Evolutionary conservation across 37 sponge, comb jelly and placozoan genomes (phyloP).

Genomic region (Hormiphora californensis): DNA sequence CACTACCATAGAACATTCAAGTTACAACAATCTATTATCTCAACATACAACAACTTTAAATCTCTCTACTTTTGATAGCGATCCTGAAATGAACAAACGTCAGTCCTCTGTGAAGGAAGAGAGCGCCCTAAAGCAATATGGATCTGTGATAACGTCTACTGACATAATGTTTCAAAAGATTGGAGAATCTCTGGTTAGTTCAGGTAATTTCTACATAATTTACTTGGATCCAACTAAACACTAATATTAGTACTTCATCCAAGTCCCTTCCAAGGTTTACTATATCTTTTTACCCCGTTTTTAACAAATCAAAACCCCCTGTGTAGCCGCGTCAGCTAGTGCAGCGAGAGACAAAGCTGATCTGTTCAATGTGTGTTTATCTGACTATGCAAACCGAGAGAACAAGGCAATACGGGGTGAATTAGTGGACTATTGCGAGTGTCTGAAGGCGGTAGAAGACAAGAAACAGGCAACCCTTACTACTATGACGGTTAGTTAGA

Average conservation of each 20-base stretch:
- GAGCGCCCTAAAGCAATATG: neutral
- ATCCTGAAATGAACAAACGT: neutral
- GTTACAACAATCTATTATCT: no score
- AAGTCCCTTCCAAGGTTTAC: neutral
- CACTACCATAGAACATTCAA: no score
- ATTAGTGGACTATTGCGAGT: conserved; percentile 44
- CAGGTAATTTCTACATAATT: neutral
- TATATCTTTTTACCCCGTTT: neutral
- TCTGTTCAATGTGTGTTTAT: conserved; percentile 16
- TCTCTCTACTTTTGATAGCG: no score
- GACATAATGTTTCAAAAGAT: conserved; percentile 29
- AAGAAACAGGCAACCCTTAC: neutral
- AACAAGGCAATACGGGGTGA: conserved; percentile 18
- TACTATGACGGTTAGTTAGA: conserved; percentile 17
- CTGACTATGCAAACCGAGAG: conserved; percentile 18
- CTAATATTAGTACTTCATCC: neutral
- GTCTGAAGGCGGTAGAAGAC: conserved; percentile 44
- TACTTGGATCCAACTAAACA: neutral
- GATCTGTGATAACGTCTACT: neutral
- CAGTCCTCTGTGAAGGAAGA: conserved; percentile 11
- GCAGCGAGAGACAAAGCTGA: conserved; percentile 42
- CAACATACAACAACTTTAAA: no score
- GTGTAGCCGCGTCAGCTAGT: conserved; percentile 17
- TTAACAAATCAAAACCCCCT: no score
- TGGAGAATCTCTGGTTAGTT: neutral